Conservation (phyloP, 2,888 invertebrate species). For the Carpatolechia fugitivella region DNA sequence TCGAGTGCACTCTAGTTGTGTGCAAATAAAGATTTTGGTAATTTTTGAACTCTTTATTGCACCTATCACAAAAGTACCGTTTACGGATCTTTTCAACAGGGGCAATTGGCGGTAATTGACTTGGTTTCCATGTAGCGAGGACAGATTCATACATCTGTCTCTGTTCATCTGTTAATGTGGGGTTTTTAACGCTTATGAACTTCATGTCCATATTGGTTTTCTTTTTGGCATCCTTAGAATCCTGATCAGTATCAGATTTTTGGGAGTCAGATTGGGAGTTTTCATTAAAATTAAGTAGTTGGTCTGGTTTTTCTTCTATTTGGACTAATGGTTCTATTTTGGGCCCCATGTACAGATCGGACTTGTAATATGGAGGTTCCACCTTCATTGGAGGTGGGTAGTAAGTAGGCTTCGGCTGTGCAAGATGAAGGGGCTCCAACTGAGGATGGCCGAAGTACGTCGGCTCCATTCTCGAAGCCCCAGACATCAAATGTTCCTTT, state of each 20-base stretch:
- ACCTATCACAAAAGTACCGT: conserved; percentile 63
- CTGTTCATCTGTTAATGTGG: conserved; percentile 58
- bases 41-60: conserved; percentile 69
- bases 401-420: background rate
- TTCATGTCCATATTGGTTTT: conserved; percentile 38
- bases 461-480: conserved; percentile 5
- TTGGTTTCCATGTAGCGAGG: conserved; percentile 64
- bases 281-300: background rate
- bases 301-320: background rate
- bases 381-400: background rate
- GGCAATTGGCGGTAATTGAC: conserved; percentile 23
- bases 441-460: background rate
- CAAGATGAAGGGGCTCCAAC: background rate
- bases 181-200: conserved; percentile 62
- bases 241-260: background rate
- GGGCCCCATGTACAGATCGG: conserved; percentile 2
- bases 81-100: conserved; percentile 26
- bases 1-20: conserved; percentile 65
- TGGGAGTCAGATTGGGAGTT: background rate
- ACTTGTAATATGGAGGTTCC: background rate
- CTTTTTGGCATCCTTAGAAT: background rate
- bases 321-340: conserved; percentile 3
- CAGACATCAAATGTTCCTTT: conserved; percentile 5
- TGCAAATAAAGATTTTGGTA: conserved; percentile 69
- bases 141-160: conserved; percentile 70